Evolutionary conservation across 2,888 invertebrate genomes (phyloP), one percentile per base, ranked within the genome.

Genomic region (Acronicta leporina): DNA sequence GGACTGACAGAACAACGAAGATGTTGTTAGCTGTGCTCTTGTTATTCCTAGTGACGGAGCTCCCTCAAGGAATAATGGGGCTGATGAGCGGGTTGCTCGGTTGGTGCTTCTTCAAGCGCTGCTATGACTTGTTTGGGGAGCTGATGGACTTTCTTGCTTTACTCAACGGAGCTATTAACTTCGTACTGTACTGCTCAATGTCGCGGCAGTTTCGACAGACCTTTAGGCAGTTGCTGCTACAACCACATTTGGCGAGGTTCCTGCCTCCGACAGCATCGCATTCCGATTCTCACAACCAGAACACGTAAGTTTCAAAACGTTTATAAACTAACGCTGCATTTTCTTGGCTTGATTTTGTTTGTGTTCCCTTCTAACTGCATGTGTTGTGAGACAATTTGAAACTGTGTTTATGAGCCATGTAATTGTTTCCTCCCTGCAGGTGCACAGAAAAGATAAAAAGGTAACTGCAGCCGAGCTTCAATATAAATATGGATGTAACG

Each of bases 151-250:
- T 98, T 63, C 89, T 98, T 82, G 98, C 99, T 0, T 95, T 99
- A 60, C 92, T 98, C 77, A 99, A 99, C 89, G 98, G 98, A 9
- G 97, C 98, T 0, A 97, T 99, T 61, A 99, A 98, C 90, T 99
- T 99, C 84, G 97, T 99, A 55, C 95, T 99, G 44, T 99, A 99
- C 87, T 99, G 98, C 83, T 95, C 97, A 53, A 99, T 99, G 99
- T 98, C 98, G 66, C 96, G 97, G 68, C 98, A 98, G 95, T 99
- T 99, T 88, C 95, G 99, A 14, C 96, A 96, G 75, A 97, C 97
- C 1, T 98, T 97, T 85, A 95, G 96, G 11, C 95, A 96, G 81
- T 90, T 97, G 79, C 96, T 98, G 83, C 95, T 96, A 67, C 96
- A 96, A n/a, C 95, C 95, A 60, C 95, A 96, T 33, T 87, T 96